These are phyloP conservation scores for Gobio gobio DNA, from an alignment of 2,113 vertebrate species.

Conservation along the genomic window DNA sequence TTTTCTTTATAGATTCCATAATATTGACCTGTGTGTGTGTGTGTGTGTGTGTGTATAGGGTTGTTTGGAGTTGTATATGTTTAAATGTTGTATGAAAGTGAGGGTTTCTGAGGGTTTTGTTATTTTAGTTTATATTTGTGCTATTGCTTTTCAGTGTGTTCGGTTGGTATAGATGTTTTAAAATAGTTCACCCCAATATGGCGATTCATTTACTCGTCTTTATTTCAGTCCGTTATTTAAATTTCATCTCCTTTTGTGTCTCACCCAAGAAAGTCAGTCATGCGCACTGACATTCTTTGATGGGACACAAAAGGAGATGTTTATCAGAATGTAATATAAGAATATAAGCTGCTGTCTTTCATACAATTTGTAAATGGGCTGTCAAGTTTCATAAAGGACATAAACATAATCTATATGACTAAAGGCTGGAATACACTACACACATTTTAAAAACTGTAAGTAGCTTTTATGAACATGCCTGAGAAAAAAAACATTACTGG, in stretches of 20 bases:
- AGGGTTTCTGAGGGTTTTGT: slow-evolving; percentile 20
- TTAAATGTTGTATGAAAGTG: neutral
- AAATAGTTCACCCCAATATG: neutral
- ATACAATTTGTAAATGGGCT: neutral
- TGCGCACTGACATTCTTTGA: neutral
- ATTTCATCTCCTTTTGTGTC: too few relatives aligned
- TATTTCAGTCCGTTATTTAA: neutral
- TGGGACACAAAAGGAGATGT: neutral
- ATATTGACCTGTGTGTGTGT: slow-evolving; percentile 11
- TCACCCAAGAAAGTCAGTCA: too few relatives aligned
- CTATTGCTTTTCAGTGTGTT: slow-evolving; percentile 8
- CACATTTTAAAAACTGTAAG: too few relatives aligned
- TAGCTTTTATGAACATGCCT: too few relatives aligned
- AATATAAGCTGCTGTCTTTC: neutral
- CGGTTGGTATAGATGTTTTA: slow-evolving; percentile 8
- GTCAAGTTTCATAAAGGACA: neutral
- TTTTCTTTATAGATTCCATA: slow-evolving; percentile 8
- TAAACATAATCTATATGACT: neutral
- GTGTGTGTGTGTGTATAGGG: neutral
- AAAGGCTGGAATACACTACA: neutral
- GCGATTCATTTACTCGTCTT: neutral
- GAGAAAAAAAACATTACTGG: too few relatives aligned
- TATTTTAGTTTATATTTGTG: neutral
- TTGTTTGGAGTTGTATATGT: neutral
- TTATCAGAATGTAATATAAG: slow-evolving; percentile 10